phyloP scores from a whole-genome alignment of 1,140 invertebrate genomes.

The Cotesia typhae region DNA sequence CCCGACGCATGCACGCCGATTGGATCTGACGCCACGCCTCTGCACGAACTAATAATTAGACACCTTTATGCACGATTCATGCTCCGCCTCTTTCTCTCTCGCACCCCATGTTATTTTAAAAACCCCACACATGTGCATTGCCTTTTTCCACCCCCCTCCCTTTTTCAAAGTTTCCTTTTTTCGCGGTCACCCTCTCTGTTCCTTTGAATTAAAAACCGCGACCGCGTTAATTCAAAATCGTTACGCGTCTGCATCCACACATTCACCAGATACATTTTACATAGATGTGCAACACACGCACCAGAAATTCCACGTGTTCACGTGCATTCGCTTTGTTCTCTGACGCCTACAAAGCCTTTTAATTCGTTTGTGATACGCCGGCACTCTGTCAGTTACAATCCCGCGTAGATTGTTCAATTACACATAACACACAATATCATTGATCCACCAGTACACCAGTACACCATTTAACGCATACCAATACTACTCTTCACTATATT shows the following conservation, averaged over 20 bases:
- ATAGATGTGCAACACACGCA: background rate
- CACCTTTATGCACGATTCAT: slow-evolving; percentile 49
- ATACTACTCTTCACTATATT: background rate
- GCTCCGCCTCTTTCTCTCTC: slow-evolving; percentile 39
- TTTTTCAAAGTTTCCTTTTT: background rate
- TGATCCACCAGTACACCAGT: too few relatives aligned
- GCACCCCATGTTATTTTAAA: slow-evolving; percentile 4
- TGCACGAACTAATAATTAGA: slow-evolving; percentile 58
- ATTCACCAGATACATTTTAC: too few relatives aligned
- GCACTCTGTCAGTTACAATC: slow-evolving; percentile 4
- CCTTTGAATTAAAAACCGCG: slow-evolving; percentile 19
- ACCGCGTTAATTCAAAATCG: slow-evolving; percentile 29
- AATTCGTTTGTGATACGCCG: slow-evolving; percentile 6
- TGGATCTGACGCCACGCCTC: slow-evolving; percentile 55
- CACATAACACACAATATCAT: background rate
- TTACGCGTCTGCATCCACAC: background rate
- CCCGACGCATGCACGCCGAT: slow-evolving; percentile 53
- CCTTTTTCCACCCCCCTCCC: background rate
- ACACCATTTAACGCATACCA: background rate
- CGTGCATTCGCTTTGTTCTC: slow-evolving; percentile 14
- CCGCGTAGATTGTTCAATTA: slow-evolving; percentile 13
- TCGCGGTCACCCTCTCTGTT: background rate
- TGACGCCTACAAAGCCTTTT: slow-evolving; percentile 7
- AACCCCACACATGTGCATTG: background rate
- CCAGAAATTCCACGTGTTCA: slow-evolving; percentile 8